Evolutionary conservation across 2,797 vertebrate species (phyloP).

Genomic region (Meriones psammophilus): DNA sequence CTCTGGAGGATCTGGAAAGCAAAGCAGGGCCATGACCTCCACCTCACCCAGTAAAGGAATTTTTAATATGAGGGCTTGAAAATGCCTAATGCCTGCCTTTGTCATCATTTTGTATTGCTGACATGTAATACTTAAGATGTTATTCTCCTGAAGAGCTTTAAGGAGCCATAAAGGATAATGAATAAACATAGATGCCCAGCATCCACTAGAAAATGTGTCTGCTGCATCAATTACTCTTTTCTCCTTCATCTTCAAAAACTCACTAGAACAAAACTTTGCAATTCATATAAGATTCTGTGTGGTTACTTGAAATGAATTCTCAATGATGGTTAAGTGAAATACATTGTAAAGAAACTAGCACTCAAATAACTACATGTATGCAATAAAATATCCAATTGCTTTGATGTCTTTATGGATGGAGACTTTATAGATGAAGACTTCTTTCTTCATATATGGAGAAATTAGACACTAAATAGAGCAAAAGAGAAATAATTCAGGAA

Average conservation of each 20-base stretch:
- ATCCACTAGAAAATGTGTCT: conserved; percentile 37
- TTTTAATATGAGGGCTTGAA: conserved; percentile 78
- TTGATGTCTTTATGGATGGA: conserved; percentile 48
- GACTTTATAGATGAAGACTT: neutral
- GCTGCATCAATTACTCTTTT: neutral
- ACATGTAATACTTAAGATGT: conserved; percentile 62
- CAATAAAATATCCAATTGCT: neutral
- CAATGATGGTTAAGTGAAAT: neutral
- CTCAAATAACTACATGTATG: neutral
- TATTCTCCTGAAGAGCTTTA: conserved; percentile 57
- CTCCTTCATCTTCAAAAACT: conserved; percentile 1
- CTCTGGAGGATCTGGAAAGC: conserved; percentile 45
- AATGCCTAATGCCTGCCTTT: conserved; percentile 70
- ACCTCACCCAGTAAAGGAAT: conserved; percentile 65
- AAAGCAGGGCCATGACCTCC: conserved; percentile 14
- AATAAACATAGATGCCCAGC: conserved; percentile 3
- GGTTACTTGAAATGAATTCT: neutral
- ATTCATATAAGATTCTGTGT: neutral
- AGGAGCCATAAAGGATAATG: conserved; percentile 20
- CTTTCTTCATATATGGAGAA: conserved; percentile 59
- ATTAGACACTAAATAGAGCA: neutral
- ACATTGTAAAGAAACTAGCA: neutral
- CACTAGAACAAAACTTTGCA: neutral
- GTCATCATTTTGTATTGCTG: conserved; percentile 70
- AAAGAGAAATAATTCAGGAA: conserved; percentile 34